Percentiles rank a stretch among this genome's conserved stretches.
These are phyloP conservation scores for Aurelia aurita complex sp. Pacific DNA, from an alignment of 30 jellyfish, hydroid and myxozoan genomes.

Conservation along the genomic window DNA sequence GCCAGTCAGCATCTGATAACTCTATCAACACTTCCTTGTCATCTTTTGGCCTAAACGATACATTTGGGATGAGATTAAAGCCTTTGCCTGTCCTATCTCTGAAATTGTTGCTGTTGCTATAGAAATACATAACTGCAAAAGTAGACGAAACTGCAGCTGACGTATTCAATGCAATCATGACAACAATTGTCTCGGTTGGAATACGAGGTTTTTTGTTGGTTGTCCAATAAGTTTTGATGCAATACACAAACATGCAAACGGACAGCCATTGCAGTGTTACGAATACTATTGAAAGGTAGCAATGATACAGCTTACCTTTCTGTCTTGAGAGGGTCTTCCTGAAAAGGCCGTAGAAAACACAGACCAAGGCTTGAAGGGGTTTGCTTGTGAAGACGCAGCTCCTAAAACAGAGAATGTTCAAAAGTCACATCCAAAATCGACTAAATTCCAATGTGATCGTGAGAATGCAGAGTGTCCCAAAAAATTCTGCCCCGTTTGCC, in stretches of 20 bases:
- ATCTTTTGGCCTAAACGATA: constrained; percentile 4
- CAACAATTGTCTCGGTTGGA: constrained; percentile 37
- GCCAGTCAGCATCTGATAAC: constrained; percentile 24
- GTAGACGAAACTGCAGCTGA: constrained; percentile 46
- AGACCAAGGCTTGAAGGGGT: background rate
- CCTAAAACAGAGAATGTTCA: background rate
- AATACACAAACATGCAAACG: constrained; percentile 27
- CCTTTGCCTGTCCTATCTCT: background rate
- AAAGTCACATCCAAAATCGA: no score
- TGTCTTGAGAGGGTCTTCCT: constrained; percentile 1
- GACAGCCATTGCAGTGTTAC: constrained; percentile 26
- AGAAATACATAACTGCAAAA: constrained; percentile 10
- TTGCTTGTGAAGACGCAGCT: background rate
- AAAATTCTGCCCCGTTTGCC: no score
- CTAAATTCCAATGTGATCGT: no score
- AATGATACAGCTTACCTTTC: constrained; percentile 12
- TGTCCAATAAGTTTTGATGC: constrained; percentile 55
- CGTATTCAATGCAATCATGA: constrained; percentile 35
- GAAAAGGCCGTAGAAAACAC: constrained; percentile 22
- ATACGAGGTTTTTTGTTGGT: constrained; percentile 18
- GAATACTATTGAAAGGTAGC: constrained; percentile 15
- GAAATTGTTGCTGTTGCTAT: constrained; percentile 20
- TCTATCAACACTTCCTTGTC: background rate
- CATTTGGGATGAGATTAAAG: constrained; percentile 28
- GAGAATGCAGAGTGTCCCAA: no score